phyloP scores from a whole-genome alignment of 2,888 invertebrate species.

The Galeruca laticollis region DNA sequence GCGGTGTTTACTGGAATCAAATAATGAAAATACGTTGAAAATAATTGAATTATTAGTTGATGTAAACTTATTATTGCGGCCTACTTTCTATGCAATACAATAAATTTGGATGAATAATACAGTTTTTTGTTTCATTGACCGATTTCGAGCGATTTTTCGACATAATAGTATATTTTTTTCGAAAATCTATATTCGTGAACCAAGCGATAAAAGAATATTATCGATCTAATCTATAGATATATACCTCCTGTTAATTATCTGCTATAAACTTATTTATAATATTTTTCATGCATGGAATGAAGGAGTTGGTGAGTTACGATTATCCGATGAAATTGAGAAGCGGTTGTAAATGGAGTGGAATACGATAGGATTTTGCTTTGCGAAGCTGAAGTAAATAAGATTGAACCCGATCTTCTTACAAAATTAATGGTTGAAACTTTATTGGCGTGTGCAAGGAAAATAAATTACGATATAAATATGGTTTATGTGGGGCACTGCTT shows the following conservation, averaged over 20 bases:
- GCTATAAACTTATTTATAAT: slow-evolving; percentile 13
- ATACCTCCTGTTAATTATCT: background rate
- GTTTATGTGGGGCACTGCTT: too few relatives aligned
- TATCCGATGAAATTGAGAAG: slow-evolving; percentile 20
- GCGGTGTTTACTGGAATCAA: too few relatives aligned
- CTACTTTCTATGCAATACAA: too few relatives aligned
- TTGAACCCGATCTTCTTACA: slow-evolving; percentile 16
- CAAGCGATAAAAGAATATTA: too few relatives aligned
- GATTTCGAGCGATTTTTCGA: too few relatives aligned
- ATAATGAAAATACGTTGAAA: too few relatives aligned
- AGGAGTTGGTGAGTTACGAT: slow-evolving; percentile 11
- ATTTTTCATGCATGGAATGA: slow-evolving; percentile 1
- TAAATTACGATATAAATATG: background rate
- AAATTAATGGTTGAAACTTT: slow-evolving; percentile 23
- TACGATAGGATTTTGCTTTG: slow-evolving; percentile 14
- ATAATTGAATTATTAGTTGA: too few relatives aligned
- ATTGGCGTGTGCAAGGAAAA: background rate
- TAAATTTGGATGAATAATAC: too few relatives aligned
- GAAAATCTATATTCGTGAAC: too few relatives aligned
- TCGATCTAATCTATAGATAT: background rate
- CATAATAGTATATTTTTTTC: too few relatives aligned
- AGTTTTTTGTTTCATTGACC: too few relatives aligned
- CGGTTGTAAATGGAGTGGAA: slow-evolving; percentile 21
- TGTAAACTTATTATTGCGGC: too few relatives aligned
- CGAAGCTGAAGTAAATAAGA: slow-evolving; percentile 25